Percentiles rank a stretch among this genome's conserved stretches.
Conservation (phyloP, 2,888 invertebrate genomes). For the Cyclophora punctaria region DNA sequence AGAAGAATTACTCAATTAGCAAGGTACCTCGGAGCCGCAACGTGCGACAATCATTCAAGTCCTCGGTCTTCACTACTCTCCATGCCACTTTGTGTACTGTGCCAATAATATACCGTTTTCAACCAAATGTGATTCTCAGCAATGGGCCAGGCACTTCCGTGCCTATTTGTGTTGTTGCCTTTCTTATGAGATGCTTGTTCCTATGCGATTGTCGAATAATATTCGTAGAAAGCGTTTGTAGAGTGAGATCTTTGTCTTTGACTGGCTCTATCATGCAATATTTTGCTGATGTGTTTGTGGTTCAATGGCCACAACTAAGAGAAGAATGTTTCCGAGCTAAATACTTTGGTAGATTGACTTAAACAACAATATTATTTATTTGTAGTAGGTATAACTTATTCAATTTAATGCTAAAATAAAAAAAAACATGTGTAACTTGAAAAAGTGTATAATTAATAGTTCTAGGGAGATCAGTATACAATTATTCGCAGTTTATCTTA, state of each 20-base stretch:
- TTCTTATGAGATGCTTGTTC: slow-evolving; percentile 81
- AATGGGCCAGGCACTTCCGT: slow-evolving; percentile 99
- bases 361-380: slow-evolving; percentile 21
- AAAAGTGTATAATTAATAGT: slow-evolving; percentile 43
- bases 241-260: slow-evolving; percentile 91
- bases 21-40: slow-evolving; percentile 88
- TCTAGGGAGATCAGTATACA: slow-evolving; percentile 40
- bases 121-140: slow-evolving; percentile 89
- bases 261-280: slow-evolving; percentile 90
- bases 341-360: slow-evolving; percentile 85
- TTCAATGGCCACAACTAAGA: slow-evolving; percentile 92
- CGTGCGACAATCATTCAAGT: slow-evolving; percentile 89
- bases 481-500: slow-evolving; percentile 22
- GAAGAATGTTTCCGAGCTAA: slow-evolving; percentile 78
- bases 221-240: slow-evolving; percentile 96
- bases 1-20: slow-evolving; percentile 60
- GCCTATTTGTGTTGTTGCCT: slow-evolving; percentile 88
- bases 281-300: slow-evolving; percentile 89
- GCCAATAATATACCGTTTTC: slow-evolving; percentile 79
- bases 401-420: slow-evolving; percentile 14
- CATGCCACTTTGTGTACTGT: slow-evolving; percentile 80
- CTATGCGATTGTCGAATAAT: slow-evolving; percentile 84
- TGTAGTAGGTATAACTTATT: background rate
- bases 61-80: slow-evolving; percentile 86
- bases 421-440: slow-evolving; percentile 29